These are phyloP conservation scores for Bettongia penicillata DNA, from an alignment of 2,113 vertebrate genomes.

Conservation along the genomic window DNA sequence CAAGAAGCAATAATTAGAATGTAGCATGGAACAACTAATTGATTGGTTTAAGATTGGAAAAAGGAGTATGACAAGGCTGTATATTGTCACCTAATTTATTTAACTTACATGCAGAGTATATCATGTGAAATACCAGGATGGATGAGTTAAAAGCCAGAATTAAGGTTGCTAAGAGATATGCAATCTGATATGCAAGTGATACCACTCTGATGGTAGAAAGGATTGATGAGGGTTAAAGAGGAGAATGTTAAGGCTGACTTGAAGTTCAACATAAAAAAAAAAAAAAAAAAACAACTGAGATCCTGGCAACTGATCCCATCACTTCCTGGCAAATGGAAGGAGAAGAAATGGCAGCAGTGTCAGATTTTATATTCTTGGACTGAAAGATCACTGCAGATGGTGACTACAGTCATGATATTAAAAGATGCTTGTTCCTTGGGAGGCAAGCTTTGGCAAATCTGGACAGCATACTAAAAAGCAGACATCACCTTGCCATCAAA, in stretches of 20 bases:
- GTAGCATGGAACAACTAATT: not conserved
- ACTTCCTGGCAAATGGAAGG: not conserved
- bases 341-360: not conserved
- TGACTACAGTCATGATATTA: not conserved
- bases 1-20: not conserved
- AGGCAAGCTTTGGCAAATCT: not conserved
- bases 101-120: not conserved
- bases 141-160: not conserved
- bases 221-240: not conserved
- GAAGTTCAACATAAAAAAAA: not conserved
- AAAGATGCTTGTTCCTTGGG: not conserved
- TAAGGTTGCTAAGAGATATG: not conserved
- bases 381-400: not conserved
- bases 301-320: not conserved
- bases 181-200: not conserved
- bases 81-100: not conserved
- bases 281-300: not conserved
- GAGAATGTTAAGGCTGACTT: not conserved
- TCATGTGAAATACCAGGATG: not conserved
- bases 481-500: not conserved
- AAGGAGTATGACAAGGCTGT: not conserved
- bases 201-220: not conserved
- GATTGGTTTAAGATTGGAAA: not conserved
- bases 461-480: not conserved
- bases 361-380: not conserved